A percentile compares a stretch with the other conserved stretches of the same genome.
These are phyloP conservation scores for Poeciliopsis occidentalis DNA, from an alignment of 2,113 vertebrate genomes.

Conservation along the genomic window DNA sequence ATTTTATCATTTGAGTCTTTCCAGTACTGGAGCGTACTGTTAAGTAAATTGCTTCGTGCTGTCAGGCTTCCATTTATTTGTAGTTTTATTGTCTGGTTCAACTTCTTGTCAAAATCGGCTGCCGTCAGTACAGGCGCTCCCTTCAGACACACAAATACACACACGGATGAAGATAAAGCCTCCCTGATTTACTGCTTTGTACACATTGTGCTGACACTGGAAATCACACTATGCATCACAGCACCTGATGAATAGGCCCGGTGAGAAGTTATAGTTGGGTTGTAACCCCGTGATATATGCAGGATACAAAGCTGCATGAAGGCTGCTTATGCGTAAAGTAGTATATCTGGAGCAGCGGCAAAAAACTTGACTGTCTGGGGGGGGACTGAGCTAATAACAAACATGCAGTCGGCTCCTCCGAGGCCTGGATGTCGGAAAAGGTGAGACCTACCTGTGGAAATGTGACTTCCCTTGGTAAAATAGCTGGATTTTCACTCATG, in stretches of 20 bases:
- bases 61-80: conserved; percentile 58
- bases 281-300: conserved; percentile 70
- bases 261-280: conserved; percentile 62
- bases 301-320: conserved; percentile 56
- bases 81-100: conserved; percentile 52
- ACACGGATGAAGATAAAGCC: conserved; percentile 41
- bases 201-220: conserved; percentile 71
- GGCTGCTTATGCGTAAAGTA: conserved; percentile 47
- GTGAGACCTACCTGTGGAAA: conserved; percentile 4
- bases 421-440: background rate
- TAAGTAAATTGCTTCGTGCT: conserved; percentile 58
- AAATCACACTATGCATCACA: conserved; percentile 69
- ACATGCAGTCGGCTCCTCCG: background rate
- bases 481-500: background rate
- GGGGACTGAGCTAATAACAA: conserved; percentile 20
- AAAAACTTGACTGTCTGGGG: conserved; percentile 34
- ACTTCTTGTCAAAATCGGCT: conserved; percentile 41
- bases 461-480: background rate
- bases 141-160: conserved; percentile 28
- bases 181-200: conserved; percentile 69
- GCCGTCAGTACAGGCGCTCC: conserved; percentile 21
- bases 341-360: conserved; percentile 30
- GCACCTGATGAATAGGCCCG: conserved; percentile 68
- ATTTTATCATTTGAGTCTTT: background rate
- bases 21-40: conserved; percentile 11